A percentile compares a stretch with the other conserved stretches of the same genome.
Conservation (phyloP, 1,140 invertebrate species). For the Homarus americanus region DNA sequence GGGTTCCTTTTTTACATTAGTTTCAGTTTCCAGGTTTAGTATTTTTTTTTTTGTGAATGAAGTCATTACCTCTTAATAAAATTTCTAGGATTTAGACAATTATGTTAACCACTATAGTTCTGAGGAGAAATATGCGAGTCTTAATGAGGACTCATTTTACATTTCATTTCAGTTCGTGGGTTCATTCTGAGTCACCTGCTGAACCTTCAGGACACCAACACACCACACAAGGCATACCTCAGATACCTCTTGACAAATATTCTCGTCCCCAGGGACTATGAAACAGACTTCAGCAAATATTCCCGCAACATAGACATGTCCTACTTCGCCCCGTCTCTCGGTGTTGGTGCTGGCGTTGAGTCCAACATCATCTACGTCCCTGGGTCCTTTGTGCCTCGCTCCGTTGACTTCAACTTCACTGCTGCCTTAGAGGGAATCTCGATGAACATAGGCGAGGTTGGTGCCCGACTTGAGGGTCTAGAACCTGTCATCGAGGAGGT, state of each 20-base stretch:
- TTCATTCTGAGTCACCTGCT: slow-evolving; percentile 52
- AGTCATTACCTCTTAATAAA: no score
- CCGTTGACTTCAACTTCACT: slow-evolving; percentile 28
- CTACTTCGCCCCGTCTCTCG: slow-evolving; percentile 33
- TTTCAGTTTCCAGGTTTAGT: no score
- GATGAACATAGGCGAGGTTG: slow-evolving; percentile 50
- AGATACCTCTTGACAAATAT: slow-evolving; percentile 35
- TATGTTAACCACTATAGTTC: no score
- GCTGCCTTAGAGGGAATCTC: slow-evolving; percentile 28
- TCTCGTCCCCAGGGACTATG: slow-evolving; percentile 25
- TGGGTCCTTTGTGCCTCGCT: slow-evolving; percentile 55
- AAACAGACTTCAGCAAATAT: slow-evolving; percentile 29
- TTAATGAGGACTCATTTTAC: no score
- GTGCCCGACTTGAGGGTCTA: slow-evolving; percentile 40
- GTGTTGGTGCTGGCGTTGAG: slow-evolving; percentile 31
- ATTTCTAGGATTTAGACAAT: no score
- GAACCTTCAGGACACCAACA: slow-evolving; percentile 41
- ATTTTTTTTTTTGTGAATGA: no score
- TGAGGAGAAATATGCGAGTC: no score
- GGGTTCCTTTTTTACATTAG: no score
- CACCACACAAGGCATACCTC: slow-evolving; percentile 33
- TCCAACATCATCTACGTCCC: slow-evolving; percentile 46
- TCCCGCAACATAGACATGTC: slow-evolving; percentile 53
- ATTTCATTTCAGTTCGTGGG: slow-evolving; percentile 43
- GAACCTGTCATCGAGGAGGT: slow-evolving; percentile 36